Evolutionary conservation across 2,888 invertebrate species (phyloP).

Genomic region (Dione juno): DNA sequence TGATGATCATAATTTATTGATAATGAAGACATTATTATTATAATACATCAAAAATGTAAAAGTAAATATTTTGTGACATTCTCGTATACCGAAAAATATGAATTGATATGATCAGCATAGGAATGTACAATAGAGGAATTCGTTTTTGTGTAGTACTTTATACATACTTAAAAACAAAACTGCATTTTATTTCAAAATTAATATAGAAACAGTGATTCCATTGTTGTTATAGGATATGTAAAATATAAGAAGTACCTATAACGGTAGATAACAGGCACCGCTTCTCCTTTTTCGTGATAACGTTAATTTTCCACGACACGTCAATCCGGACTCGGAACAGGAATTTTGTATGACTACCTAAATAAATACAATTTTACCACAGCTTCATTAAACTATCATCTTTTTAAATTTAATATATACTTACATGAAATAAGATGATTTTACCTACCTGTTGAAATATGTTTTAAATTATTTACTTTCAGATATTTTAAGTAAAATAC

Average conservation of each 20-base stretch:
- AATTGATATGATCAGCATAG: too few species aligned
- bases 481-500: too few species aligned
- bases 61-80: too few species aligned
- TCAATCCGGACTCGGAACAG: constrained; percentile 1
- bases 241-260: constrained; percentile 2
- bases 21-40: too few species aligned
- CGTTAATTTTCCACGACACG: constrained; percentile 21
- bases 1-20: too few species aligned
- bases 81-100: too few species aligned
- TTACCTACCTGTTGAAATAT: background rate
- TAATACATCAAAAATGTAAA: too few species aligned
- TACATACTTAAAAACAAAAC: too few species aligned
- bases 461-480: too few species aligned
- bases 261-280: constrained; percentile 10
- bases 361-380: background rate
- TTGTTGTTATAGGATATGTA: background rate
- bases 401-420: background rate
- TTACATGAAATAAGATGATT: background rate
- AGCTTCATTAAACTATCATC: background rate
- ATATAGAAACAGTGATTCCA: background rate
- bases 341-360: constrained; percentile 12
- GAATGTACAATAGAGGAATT: too few species aligned
- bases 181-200: too few species aligned
- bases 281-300: constrained; percentile 12
- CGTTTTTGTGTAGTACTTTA: too few species aligned